Base-by-base conservation (phyloP, 92 coral and sea anemone species). In the Umimayanthus kanabou region DNA sequence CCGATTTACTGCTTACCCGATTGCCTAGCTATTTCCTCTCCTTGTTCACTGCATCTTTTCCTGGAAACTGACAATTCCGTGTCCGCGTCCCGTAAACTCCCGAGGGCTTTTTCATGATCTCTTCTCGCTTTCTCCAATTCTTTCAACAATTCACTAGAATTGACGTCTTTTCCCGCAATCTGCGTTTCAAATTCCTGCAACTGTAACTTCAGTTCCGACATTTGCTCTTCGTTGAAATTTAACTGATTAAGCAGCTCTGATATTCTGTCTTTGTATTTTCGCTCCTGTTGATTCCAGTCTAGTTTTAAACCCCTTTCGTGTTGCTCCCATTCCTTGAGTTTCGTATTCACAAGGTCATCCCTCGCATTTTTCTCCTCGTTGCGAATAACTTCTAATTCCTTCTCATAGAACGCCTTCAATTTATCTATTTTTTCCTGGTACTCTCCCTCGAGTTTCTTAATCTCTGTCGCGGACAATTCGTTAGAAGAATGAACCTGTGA, bases 211-310 rank as follows among this genome's bases (percentile, higher is more conserved):
- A 97, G 86, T 40, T 85, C 88, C 9, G 92, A 90, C 76, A 95
- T 85, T 73, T 89, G 92, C 37, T 91, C 90, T 79, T 97, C 98
- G 49, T 90, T 90, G 9, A 89, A 90, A 76, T 93, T 92, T 18
- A 94, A 92, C 69, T 96, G 93, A 81, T 95, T 93, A 29, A 96
- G 77, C 55, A 97, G 89, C 39, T 93, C 97, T 28, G 97, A 95
- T 75, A 97, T 93, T 84, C 99, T 97, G 65, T 97, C 99, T 88
- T 97, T 97, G 53, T 95, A 91, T 69, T 93, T 90, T 90, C 96
- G 88, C 82, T 97, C 99, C 74, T 97, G 99, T 29, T 97, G 92
- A 65, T 81, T 89, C 96, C 96, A 97, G 45, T 92, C 95, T 20
- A 87, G 80, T 79, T 82, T 89, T 26, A 97, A 85, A 33, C 85